phyloP scores from a whole-genome alignment of 2,797 vertebrate species.

The Microcaecilia unicolor region DNA sequence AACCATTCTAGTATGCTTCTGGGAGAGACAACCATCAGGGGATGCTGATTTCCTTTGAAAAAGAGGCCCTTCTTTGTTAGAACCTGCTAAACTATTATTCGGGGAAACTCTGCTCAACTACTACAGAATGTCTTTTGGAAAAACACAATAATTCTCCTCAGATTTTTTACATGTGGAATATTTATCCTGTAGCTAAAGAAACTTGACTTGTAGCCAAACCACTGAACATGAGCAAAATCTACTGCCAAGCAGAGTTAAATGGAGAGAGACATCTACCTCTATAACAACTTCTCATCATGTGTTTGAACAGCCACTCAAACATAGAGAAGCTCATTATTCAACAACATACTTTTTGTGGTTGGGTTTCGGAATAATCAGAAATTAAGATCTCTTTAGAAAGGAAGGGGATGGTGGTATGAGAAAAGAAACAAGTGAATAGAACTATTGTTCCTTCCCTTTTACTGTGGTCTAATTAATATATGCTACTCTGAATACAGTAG shows the following conservation, averaged over 20 bases:
- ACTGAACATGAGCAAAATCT: slow-evolving; percentile 11
- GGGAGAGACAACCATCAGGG: fast-evolving
- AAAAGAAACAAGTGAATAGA: no score
- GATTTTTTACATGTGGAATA: slow-evolving; percentile 35
- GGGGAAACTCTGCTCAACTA: slow-evolving; percentile 22
- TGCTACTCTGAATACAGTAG: no score
- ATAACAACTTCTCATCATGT: slow-evolving; percentile 1
- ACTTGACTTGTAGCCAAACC: slow-evolving; percentile 28
- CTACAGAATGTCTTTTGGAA: slow-evolving; percentile 28
- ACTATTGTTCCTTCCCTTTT: no score
- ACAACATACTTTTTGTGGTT: not conserved
- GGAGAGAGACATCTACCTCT: fast-evolving
- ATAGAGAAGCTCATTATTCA: not conserved
- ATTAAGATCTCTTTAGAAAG: no score
- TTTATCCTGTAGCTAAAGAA: slow-evolving; percentile 35
- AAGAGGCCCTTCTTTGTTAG: slow-evolving; percentile 10
- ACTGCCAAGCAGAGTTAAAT: slow-evolving; percentile 16
- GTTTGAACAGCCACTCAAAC: not conserved
- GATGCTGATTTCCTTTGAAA: not conserved
- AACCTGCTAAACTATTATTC: slow-evolving; percentile 22
- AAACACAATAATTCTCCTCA: slow-evolving; percentile 34
- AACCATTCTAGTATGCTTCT: not conserved
- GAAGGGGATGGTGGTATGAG: no score
- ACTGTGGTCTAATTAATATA: no score
- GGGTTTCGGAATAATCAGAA: not conserved